Percentiles rank a stretch among this genome's conserved stretches.
Evolutionary conservation across 1,140 invertebrate genomes (phyloP).

Genomic region (Ectropis grisescens): DNA sequence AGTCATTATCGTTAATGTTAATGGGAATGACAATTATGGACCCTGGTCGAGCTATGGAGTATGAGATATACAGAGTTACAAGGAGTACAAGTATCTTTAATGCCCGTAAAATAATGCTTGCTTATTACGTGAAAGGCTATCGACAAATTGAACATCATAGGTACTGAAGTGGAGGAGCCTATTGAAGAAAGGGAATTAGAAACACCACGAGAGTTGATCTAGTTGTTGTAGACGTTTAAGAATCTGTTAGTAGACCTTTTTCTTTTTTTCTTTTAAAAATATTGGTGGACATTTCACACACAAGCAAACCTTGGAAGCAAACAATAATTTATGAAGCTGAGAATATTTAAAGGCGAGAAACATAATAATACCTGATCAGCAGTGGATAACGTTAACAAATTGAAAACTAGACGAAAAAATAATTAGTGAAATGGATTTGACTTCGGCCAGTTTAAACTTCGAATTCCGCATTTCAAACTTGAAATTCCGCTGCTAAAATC

Average conservation of each 20-base stretch:
- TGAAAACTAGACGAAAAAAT: neutral
- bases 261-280: too few relatives aligned
- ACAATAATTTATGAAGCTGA: too few relatives aligned
- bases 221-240: too few relatives aligned
- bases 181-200: too few relatives aligned
- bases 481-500: neutral
- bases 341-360: too few relatives aligned
- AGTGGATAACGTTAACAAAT: neutral
- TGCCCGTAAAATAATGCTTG: slow-evolving; percentile 42
- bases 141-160: neutral
- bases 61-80: slow-evolving; percentile 52
- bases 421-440: neutral
- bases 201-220: too few relatives aligned
- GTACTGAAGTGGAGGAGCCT: too few relatives aligned
- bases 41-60: slow-evolving; percentile 35
- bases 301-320: too few relatives aligned
- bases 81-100: slow-evolving; percentile 49
- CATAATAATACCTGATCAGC: too few relatives aligned
- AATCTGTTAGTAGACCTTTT: too few relatives aligned
- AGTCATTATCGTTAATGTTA: slow-evolving; percentile 65
- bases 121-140: slow-evolving; percentile 46
- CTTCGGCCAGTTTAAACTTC: neutral
- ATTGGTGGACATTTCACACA: too few relatives aligned
- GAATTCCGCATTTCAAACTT: neutral
- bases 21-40: slow-evolving; percentile 57